Evolutionary conservation across 30 jellyfish, hydroid and myxozoan genomes (phyloP).

Genomic region (Pseudorhiza aurosa): DNA sequence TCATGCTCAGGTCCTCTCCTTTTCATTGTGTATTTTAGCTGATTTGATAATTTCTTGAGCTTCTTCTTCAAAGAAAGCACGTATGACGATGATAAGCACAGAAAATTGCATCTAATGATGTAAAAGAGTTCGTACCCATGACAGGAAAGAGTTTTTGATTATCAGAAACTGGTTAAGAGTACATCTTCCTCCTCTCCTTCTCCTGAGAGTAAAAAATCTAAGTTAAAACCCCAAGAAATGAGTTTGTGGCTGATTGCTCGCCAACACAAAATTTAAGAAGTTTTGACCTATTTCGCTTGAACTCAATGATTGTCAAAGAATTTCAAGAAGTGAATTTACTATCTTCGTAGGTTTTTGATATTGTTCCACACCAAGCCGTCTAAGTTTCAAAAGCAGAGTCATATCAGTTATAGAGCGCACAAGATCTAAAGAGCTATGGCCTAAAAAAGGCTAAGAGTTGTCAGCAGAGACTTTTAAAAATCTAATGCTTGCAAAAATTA

Average conservation of each 20-base stretch:
- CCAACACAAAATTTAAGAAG: not conserved
- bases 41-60: too few relatives aligned
- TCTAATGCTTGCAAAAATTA: too few relatives aligned
- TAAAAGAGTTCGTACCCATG: not conserved
- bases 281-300: not conserved
- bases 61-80: conserved; percentile 10
- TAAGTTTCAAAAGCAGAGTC: conserved; percentile 10
- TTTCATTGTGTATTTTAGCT: too few relatives aligned
- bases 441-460: conserved; percentile 13
- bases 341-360: not conserved
- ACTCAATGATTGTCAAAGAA: not conserved
- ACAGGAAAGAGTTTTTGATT: not conserved
- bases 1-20: too few relatives aligned
- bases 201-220: not conserved
- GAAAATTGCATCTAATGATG: conserved; percentile 1
- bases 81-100: not conserved
- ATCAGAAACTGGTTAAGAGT: not conserved
- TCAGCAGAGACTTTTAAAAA: too few relatives aligned
- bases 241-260: not conserved
- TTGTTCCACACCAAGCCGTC: not conserved
- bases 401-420: conserved; percentile 1
- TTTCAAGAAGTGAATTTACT: not conserved
- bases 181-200: too few relatives aligned
- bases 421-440: conserved; percentile 5
- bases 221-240: not conserved